A percentile compares a stretch with the other conserved stretches of the same genome.
These are phyloP conservation scores for Sipunculus nudus DNA, from an alignment of 2,888 invertebrate genomes.

Conservation along the genomic window DNA sequence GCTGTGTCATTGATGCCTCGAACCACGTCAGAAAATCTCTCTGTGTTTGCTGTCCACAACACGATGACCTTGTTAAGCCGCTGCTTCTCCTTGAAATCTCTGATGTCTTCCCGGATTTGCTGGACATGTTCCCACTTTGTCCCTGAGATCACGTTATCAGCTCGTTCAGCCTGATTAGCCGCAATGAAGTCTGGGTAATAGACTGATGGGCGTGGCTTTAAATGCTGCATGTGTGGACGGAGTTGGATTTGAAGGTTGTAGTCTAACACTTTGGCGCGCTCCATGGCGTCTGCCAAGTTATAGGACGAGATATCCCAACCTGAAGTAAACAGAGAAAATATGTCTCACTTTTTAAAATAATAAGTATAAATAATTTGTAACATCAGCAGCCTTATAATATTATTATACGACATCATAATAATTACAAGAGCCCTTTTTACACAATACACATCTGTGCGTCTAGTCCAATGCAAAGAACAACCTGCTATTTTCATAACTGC, in stretches of 20 bases:
- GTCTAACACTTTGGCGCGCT: constrained; percentile 86
- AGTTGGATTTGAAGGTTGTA: constrained; percentile 82
- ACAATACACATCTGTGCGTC: too few species aligned
- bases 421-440: too few species aligned
- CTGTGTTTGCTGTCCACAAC: constrained; percentile 97
- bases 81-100: constrained; percentile 79
- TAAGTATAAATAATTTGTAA: too few species aligned
- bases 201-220: constrained; percentile 86
- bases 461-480: too few species aligned
- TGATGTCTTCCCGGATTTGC: constrained; percentile 83
- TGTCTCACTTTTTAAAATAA: too few species aligned
- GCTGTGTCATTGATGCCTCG: constrained; percentile 86
- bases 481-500: too few species aligned
- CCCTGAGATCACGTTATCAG: constrained; percentile 81
- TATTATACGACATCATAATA: too few species aligned
- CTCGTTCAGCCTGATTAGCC: constrained; percentile 89
- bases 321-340: too few species aligned
- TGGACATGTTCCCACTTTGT: constrained; percentile 75
- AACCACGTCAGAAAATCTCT: constrained; percentile 81
- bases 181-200: constrained; percentile 93
- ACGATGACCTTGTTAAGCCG: constrained; percentile 80
- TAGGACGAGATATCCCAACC: constrained; percentile 74
- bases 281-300: constrained; percentile 88
- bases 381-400: too few species aligned
- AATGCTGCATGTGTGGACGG: constrained; percentile 74